Conservation (phyloP, 2,113 vertebrate species). For the Calidris pugnax region DNA sequence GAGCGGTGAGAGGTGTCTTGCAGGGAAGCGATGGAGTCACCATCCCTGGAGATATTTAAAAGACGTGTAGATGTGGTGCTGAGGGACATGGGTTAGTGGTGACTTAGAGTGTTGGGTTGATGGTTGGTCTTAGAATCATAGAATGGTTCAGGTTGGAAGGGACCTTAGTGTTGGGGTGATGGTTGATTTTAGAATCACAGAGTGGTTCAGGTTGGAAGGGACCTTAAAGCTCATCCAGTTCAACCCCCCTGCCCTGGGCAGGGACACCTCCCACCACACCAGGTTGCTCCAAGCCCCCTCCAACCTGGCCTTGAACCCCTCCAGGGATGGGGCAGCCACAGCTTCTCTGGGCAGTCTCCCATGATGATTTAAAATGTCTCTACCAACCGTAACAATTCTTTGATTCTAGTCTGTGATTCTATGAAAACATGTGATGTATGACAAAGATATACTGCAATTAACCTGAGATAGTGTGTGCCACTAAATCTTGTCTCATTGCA, state of each 20-base stretch:
- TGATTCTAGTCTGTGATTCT: not conserved
- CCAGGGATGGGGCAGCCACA: not conserved
- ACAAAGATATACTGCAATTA: fast-evolving
- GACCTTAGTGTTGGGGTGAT: not conserved
- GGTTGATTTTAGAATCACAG: not conserved
- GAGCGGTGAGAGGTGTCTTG: fast-evolving
- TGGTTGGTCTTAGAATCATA: not conserved
- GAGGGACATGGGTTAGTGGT: not conserved
- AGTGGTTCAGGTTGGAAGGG: not conserved
- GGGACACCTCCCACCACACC: not conserved
- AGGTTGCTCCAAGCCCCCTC: not conserved
- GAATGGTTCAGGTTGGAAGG: not conserved
- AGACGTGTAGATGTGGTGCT: not conserved
- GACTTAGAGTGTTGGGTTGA: not conserved
- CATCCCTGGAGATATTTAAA: not conserved
- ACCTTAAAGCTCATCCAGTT: not conserved
- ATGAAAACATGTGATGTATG: fast-evolving
- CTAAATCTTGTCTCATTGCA: too few species aligned
- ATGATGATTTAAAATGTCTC: not conserved
- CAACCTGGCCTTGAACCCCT: not conserved
- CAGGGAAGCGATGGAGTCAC: not conserved
- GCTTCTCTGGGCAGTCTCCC: not conserved
- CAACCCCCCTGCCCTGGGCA: not conserved
- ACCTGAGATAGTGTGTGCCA: too few species aligned
- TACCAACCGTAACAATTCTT: not conserved